Evolutionary conservation across 1,140 invertebrate genomes (phyloP), one percentile per base, ranked within the genome.

Genomic region (Drosophila eugracilis): DNA sequence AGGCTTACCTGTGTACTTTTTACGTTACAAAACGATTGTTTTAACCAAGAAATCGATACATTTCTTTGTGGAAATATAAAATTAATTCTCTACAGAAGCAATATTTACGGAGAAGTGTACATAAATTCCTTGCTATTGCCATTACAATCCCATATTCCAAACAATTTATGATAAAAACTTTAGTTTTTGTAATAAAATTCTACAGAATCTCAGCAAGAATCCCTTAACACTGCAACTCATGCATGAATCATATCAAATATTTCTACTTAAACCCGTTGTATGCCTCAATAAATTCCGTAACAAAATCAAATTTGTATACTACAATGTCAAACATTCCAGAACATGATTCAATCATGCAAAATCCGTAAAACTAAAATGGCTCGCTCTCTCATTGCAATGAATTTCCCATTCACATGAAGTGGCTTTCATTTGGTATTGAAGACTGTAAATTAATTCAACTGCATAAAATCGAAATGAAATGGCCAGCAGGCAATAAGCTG

Each of bases 361-460:
- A 55, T 55, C 49, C 19, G 15, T 36, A 24, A 58, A 57, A 19
- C 44, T 52, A 52, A 57, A 57, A 39, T 17, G 5, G 30, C 21
- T 14, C 9, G 49, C 30, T 55, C 15, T 55, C 15, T 26, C 14
- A 36, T 36, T 19, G 30, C 21, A 19, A 24, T 55, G 15, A 7
- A 10, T 7, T 36, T 58, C 26, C 22, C 30, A 36, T n/a, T 36
- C 49, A 26, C 7, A 14, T 59, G 21, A 55, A 12, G 22, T 26
- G 49, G n/a, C 12, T 14, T 54, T 26, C 52, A 14, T 36, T n/a
- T 15, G 17, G 19, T 2, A 34, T 10, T 22, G 48, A 9, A 34
- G 5, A 50, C 49, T 39, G 57, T 28, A 15, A 59, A 39, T 57
- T 19, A 57, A 37, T 36, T 59, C 55, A 36, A 55, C 49, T 36